These are phyloP conservation scores for Spea multiplicata DNA, from an alignment of 2,113 vertebrate genomes.

Conservation along the genomic window DNA sequence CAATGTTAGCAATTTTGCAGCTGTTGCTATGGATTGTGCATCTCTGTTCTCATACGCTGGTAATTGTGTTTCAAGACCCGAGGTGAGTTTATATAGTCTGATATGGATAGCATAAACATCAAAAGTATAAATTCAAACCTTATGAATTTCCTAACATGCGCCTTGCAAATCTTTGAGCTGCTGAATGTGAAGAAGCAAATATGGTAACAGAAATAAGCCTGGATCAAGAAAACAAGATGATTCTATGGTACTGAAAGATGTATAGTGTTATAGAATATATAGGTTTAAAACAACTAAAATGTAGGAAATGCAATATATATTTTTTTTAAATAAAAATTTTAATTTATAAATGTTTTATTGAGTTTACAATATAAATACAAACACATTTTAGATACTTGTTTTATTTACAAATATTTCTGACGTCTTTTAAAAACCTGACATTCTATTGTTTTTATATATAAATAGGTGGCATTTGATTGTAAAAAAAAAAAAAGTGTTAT, in stretches of 20 bases:
- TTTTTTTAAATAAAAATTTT: no score
- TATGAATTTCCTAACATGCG: constrained; percentile 15
- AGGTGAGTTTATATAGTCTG: constrained; percentile 33
- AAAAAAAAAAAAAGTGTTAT: no score
- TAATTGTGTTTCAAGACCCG: constrained; percentile 68
- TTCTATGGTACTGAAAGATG: background rate
- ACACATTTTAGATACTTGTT: no score
- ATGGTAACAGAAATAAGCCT: background rate
- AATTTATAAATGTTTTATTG: no score
- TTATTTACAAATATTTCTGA: no score
- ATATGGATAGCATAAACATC: constrained; percentile 29
- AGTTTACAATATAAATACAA: no score
- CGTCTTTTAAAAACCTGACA: no score
- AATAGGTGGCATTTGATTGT: no score
- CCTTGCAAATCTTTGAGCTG: background rate
- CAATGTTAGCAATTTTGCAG: constrained; percentile 83
- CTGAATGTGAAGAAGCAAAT: constrained; percentile 16
- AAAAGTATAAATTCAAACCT: constrained; percentile 14
- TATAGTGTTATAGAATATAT: background rate
- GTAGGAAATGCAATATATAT: no score
- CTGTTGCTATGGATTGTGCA: constrained; percentile 70
- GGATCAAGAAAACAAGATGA: background rate
- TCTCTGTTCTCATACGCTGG: constrained; percentile 66
- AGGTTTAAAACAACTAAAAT: no score
- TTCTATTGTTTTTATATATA: no score